These are phyloP conservation scores for Hoplodrina blanda DNA, from an alignment of 2,888 invertebrate genomes.

Conservation along the genomic window DNA sequence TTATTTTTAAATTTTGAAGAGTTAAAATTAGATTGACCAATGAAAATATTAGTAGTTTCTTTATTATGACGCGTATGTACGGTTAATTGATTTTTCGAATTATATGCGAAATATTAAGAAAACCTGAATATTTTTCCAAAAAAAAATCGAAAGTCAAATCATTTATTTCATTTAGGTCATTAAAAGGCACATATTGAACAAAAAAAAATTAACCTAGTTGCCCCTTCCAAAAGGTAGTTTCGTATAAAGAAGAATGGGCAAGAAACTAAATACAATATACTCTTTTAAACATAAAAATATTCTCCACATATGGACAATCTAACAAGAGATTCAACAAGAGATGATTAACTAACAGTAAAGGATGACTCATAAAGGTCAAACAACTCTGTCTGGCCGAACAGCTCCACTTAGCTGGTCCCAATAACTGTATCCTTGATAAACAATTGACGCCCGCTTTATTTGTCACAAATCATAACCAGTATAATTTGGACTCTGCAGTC, in stretches of 20 bases:
- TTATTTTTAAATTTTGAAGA: no score
- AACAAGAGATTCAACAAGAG: neutral
- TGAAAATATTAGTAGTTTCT: neutral
- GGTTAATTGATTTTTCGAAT: neutral
- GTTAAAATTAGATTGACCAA: no score
- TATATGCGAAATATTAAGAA: no score
- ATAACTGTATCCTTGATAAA: slow-evolving; percentile 48
- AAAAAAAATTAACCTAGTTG: no score
- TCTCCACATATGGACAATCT: slow-evolving; percentile 2
- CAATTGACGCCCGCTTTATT: slow-evolving; percentile 45
- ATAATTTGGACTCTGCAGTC: slow-evolving; percentile 28
- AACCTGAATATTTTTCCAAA: no score
- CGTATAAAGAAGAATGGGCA: no score
- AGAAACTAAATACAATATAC: no score
- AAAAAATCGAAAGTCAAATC: no score
- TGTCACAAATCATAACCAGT: slow-evolving; percentile 32
- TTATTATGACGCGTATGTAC: neutral
- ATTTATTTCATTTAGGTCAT: no score
- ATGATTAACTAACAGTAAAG: slow-evolving; percentile 52
- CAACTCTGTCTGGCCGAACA: slow-evolving; percentile 56
- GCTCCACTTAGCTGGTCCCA: slow-evolving; percentile 49
- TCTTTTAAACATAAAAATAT: neutral
- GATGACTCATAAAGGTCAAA: slow-evolving; percentile 65
- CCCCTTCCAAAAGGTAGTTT: no score
- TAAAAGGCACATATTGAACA: no score